A percentile compares a stretch with the other conserved stretches of the same genome.
phyloP scores from a whole-genome alignment of 1,140 invertebrate genomes.

The Agraylea sexmaculata region DNA sequence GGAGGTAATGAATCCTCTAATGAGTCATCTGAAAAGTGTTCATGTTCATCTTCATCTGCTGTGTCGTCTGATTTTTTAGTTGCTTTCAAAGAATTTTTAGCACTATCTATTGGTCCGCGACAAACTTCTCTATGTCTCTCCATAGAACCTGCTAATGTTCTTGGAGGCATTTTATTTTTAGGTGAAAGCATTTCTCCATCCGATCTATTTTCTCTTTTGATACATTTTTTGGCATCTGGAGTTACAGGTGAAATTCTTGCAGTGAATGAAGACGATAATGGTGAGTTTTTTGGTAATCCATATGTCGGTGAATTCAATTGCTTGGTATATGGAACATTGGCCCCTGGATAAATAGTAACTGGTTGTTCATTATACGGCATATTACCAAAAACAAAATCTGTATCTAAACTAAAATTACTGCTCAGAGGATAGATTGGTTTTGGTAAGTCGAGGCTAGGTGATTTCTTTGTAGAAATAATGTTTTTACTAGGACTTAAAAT shows the following conservation, averaged over 20 bases:
- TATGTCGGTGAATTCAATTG: slow-evolving; percentile 36
- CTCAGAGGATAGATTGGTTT: slow-evolving; percentile 32
- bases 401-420: slow-evolving; percentile 31
- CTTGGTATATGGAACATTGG: slow-evolving; percentile 34
- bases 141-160: slow-evolving; percentile 53
- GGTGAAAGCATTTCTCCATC: slow-evolving; percentile 40
- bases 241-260: slow-evolving; percentile 21
- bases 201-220: slow-evolving; percentile 24
- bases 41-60: slow-evolving; percentile 54
- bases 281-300: slow-evolving; percentile 28
- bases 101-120: slow-evolving; percentile 39
- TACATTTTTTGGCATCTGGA: slow-evolving; percentile 20
- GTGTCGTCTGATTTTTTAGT: slow-evolving; percentile 33
- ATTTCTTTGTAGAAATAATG: slow-evolving; percentile 26
- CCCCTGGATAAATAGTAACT: slow-evolving; percentile 47
- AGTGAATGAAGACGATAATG: slow-evolving; percentile 28
- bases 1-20: slow-evolving; percentile 58
- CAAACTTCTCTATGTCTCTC: slow-evolving; percentile 66
- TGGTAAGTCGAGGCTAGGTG: slow-evolving; percentile 34
- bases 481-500: slow-evolving; percentile 13
- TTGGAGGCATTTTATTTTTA: slow-evolving; percentile 48
- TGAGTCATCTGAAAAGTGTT: slow-evolving; percentile 71
- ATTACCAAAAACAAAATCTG: slow-evolving; percentile 33
- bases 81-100: slow-evolving; percentile 24
- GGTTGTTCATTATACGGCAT: slow-evolving; percentile 49